A percentile compares a stretch with the other conserved stretches of the same genome.
phyloP scores from a whole-genome alignment of 2,113 vertebrate genomes.

The Rhagologus leucostigma region DNA sequence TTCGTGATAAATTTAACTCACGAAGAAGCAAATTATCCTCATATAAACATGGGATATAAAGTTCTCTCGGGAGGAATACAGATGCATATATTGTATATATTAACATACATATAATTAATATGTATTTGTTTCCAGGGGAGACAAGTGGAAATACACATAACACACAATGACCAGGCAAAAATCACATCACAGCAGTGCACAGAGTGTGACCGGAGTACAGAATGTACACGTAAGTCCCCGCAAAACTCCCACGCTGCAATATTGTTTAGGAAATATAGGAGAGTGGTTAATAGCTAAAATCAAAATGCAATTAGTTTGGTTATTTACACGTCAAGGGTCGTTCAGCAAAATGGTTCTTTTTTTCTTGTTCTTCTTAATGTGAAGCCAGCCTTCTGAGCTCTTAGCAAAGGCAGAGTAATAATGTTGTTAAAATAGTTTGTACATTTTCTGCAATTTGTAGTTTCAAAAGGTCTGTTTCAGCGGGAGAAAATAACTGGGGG shows the following conservation, averaged over 20 bases:
- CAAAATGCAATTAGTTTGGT: slow-evolving; percentile 1
- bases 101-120: slow-evolving; percentile 17
- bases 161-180: slow-evolving; percentile 20
- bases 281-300: neutral
- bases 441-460: neutral
- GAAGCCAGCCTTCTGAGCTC: neutral
- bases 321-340: neutral
- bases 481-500: neutral
- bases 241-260: slow-evolving; percentile 20
- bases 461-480: neutral
- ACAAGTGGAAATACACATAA: neutral
- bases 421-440: neutral
- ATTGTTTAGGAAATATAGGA: neutral
- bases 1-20: neutral
- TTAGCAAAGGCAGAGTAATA: neutral
- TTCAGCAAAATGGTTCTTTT: neutral
- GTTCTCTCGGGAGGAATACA: neutral
- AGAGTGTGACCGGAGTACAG: neutral
- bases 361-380: neutral
- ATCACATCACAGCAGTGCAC: neutral
- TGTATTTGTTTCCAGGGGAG: slow-evolving; percentile 24
- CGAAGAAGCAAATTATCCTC: neutral
- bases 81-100: neutral
- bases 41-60: neutral
- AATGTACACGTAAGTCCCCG: neutral